phyloP scores from a whole-genome alignment of 1,140 invertebrate genomes.

The Drosophila neocordata region DNA sequence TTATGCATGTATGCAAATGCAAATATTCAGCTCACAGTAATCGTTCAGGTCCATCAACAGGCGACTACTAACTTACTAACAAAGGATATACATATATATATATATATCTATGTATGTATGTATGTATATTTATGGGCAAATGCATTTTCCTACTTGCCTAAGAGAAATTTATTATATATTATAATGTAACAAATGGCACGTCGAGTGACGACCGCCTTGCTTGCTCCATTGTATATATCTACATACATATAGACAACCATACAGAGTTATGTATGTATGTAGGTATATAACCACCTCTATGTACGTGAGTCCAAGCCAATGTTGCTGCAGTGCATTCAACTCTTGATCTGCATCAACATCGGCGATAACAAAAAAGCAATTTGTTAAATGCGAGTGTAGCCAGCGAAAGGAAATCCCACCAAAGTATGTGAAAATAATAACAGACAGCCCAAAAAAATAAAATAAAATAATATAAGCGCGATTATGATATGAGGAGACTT shows the following conservation, averaged over 20 bases:
- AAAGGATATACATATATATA: too few relatives aligned
- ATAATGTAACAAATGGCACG: conserved; percentile 74
- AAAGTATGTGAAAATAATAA: conserved; percentile 80
- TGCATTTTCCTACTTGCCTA: conserved; percentile 28
- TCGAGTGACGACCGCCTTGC: conserved; percentile 37
- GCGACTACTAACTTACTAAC: conserved; percentile 23
- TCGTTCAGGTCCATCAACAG: conserved; percentile 56
- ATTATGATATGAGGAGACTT: conserved; percentile 12
- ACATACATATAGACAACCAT: background rate
- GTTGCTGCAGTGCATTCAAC: conserved; percentile 64
- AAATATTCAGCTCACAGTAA: conserved; percentile 47
- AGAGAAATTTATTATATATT: conserved; percentile 73
- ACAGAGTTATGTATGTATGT: background rate
- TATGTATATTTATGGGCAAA: conserved; percentile 61
- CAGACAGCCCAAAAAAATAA: conserved; percentile 47
- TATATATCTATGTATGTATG: too few relatives aligned
- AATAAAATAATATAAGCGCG: conserved; percentile 17
- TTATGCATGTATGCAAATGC: conserved; percentile 43
- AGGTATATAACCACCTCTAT: background rate
- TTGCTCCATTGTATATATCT: background rate
- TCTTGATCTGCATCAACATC: conserved; percentile 57
- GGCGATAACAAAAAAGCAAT: conserved; percentile 78
- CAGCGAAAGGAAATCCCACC: conserved; percentile 72
- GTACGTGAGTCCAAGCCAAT: conserved; percentile 42
- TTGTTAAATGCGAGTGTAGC: conserved; percentile 58